Percentiles rank a stretch among this genome's conserved stretches.
Conservation (phyloP, 1,140 invertebrate genomes). For the Heliothis virescens region DNA sequence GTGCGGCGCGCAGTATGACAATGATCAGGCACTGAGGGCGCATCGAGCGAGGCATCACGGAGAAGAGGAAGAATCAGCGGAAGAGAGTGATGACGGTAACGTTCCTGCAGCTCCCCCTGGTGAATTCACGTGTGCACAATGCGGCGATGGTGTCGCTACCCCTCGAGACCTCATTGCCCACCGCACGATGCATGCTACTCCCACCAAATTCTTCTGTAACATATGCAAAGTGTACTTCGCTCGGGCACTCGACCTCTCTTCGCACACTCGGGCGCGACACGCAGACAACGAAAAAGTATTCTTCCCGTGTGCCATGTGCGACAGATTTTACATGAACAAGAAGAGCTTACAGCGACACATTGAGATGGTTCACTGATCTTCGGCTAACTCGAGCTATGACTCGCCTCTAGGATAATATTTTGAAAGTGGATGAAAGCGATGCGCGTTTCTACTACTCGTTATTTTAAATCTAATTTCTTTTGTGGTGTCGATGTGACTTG, state of each 20-base stretch:
- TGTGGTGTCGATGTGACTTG: conserved; percentile 15
- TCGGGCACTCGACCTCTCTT: conserved; percentile 85
- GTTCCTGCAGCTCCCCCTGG: conserved; percentile 59
- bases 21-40: conserved; percentile 59
- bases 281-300: conserved; percentile 82
- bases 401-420: conserved; percentile 31
- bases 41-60: conserved; percentile 71
- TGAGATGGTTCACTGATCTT: conserved; percentile 80
- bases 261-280: conserved; percentile 86
- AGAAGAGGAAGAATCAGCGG: conserved; percentile 73
- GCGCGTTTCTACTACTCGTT: conserved; percentile 33
- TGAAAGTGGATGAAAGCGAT: conserved; percentile 21
- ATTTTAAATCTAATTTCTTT: conserved; percentile 32
- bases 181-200: conserved; percentile 81
- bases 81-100: conserved; percentile 71
- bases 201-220: conserved; percentile 85
- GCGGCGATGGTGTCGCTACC: conserved; percentile 81
- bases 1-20: conserved; percentile 73
- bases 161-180: conserved; percentile 81
- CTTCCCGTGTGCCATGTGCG: conserved; percentile 85
- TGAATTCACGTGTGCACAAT: conserved; percentile 82
- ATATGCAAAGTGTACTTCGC: conserved; percentile 87
- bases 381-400: not conserved
- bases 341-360: conserved; percentile 85
- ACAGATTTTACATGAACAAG: conserved; percentile 85